Evolutionary conservation across 2,888 invertebrate species (phyloP).

Genomic region (Eristalis intricaria): DNA sequence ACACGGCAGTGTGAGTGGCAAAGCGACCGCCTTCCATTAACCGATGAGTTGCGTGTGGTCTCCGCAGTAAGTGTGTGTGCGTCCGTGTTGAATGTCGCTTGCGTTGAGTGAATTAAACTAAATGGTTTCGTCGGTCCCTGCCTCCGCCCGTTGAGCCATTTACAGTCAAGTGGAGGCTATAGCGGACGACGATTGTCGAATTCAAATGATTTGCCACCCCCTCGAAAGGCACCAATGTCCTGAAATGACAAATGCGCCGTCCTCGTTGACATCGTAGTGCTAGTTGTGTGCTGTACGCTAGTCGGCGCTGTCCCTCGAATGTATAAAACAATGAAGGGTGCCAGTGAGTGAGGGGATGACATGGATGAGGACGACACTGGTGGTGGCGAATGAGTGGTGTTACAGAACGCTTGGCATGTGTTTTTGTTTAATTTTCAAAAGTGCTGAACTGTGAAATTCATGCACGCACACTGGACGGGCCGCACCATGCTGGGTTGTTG

Average conservation of each 20-base stretch:
- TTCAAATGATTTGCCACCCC: conserved; percentile 69
- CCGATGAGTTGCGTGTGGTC: conserved; percentile 57
- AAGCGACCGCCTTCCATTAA: conserved; percentile 28
- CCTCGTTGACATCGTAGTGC: conserved; percentile 41
- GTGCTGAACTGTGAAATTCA: conserved; percentile 72
- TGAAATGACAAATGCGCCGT: conserved; percentile 68
- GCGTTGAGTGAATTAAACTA: conserved; percentile 69
- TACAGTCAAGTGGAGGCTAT: conserved; percentile 63
- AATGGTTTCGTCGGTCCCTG: conserved; percentile 51
- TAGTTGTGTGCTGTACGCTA: conserved; percentile 19
- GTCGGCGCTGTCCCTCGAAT: conserved; percentile 43
- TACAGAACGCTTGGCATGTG: conserved; percentile 65
- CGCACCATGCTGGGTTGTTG: not conserved
- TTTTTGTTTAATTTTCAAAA: conserved; percentile 72
- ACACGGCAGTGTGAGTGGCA: conserved; percentile 10
- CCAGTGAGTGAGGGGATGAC: conserved; percentile 51
- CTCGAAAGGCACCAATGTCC: conserved; percentile 36
- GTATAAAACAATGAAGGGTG: conserved; percentile 56
- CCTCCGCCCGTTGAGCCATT: conserved; percentile 25
- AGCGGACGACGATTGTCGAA: conserved; percentile 65
- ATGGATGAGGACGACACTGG: not conserved
- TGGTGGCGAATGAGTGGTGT: conserved; percentile 50
- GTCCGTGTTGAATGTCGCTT: conserved; percentile 30
- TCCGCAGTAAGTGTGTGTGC: conserved; percentile 2
- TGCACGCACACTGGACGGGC: conserved; percentile 61